A percentile compares a stretch with the other conserved stretches of the same genome.
These are phyloP conservation scores for Adrianichthys oophorus DNA, from an alignment of 2,797 vertebrate genomes.

Conservation along the genomic window DNA sequence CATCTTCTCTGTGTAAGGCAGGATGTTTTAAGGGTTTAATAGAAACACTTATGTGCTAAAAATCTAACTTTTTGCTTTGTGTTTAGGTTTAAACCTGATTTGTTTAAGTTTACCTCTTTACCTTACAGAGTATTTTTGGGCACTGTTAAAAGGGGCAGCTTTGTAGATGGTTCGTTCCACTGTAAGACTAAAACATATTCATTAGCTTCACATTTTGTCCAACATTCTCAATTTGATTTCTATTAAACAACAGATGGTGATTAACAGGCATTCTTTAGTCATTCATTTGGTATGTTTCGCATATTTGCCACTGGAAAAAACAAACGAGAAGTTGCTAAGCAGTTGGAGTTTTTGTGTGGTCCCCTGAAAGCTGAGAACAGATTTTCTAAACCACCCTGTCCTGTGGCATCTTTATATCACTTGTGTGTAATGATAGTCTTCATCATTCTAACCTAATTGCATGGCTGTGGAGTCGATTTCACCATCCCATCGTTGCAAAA, in stretches of 20 bases:
- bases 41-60: too few relatives aligned
- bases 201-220: neutral
- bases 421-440: slow-evolving; percentile 68
- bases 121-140: too few relatives aligned
- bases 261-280: neutral
- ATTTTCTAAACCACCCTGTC: slow-evolving; percentile 63
- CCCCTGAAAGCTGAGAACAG: slow-evolving; percentile 56
- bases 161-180: slow-evolving; percentile 7
- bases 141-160: slow-evolving; percentile 2
- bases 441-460: slow-evolving; percentile 60
- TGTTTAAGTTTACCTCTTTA: neutral
- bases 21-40: too few relatives aligned
- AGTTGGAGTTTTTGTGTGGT: slow-evolving; percentile 38
- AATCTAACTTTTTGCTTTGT: too few relatives aligned
- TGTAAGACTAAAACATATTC: neutral
- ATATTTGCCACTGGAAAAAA: slow-evolving; percentile 8
- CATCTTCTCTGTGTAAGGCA: too few relatives aligned
- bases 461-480: slow-evolving; percentile 55
- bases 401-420: slow-evolving; percentile 68
- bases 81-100: too few relatives aligned
- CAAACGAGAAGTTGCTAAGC: neutral
- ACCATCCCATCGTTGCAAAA: slow-evolving; percentile 60
- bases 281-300: neutral
- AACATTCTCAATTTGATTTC: slow-evolving; percentile 4
- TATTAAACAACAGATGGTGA: neutral